phyloP scores from a whole-genome alignment of 2,888 invertebrate genomes.

The Folsomia manolachei region DNA sequence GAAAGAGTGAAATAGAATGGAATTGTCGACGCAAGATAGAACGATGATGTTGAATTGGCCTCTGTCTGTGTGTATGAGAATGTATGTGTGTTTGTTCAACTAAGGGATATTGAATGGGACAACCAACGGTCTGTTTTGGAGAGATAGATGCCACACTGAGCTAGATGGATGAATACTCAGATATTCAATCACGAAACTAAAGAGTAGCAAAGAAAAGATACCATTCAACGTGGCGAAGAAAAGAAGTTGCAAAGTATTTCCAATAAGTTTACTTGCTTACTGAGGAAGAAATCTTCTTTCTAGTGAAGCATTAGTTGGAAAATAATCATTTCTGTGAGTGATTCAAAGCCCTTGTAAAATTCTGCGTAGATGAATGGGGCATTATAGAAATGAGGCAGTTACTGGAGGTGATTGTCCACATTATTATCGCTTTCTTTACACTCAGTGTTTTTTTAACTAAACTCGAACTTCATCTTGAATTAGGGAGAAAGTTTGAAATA shows the following conservation, averaged over 20 bases:
- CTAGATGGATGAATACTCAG: slow-evolving; percentile 5
- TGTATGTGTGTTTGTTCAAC: not conserved
- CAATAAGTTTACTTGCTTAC: not conserved
- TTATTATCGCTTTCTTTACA: not conserved
- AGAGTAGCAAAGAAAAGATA: not conserved
- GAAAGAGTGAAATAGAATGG: slow-evolving; percentile 8
- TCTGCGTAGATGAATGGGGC: not conserved
- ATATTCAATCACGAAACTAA: slow-evolving; percentile 6
- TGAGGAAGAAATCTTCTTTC: not conserved
- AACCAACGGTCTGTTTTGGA: not conserved
- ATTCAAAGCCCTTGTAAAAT: not conserved
- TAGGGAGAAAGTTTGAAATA: no score
- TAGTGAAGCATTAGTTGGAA: slow-evolving; percentile 2
- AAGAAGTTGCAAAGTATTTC: not conserved
- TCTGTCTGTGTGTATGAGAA: not conserved
- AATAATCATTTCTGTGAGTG: not conserved
- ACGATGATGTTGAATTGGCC: not conserved
- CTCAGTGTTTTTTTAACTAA: no score
- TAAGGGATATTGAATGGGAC: not conserved
- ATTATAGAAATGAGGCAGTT: not conserved
- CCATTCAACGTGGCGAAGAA: not conserved
- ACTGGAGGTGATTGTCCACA: not conserved
- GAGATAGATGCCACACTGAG: not conserved
- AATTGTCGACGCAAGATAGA: not conserved
- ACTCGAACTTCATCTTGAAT: no score